Conservation (phyloP, 2,888 invertebrate species). For the Drosophila mulleri region DNA sequence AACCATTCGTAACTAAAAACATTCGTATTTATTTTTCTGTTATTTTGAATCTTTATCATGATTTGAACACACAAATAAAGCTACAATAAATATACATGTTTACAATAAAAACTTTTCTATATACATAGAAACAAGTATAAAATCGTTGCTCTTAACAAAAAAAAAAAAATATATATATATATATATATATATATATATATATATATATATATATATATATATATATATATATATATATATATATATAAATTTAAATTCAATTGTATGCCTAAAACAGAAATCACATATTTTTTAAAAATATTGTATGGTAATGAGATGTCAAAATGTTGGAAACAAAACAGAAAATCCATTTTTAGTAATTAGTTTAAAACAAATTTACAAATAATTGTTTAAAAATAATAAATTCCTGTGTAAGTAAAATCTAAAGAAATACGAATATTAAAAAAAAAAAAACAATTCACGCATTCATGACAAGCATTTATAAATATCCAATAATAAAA, state of each 20-base stretch:
- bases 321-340: conserved; percentile 78
- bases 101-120: conserved; percentile 42
- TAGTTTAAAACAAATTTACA: conserved; percentile 81
- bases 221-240: too few species aligned
- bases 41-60: conserved; percentile 37
- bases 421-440: conserved; percentile 3
- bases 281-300: conserved; percentile 81
- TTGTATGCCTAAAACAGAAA: conserved; percentile 71
- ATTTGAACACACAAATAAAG: conserved; percentile 47
- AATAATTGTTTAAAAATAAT: conserved; percentile 75
- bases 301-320: conserved; percentile 79
- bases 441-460: too few species aligned
- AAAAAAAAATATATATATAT: too few species aligned
- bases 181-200: too few species aligned
- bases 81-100: conserved; percentile 53
- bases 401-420: conserved; percentile 68
- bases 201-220: too few species aligned
- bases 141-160: conserved; percentile 55
- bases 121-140: conserved; percentile 37
- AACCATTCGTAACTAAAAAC: conserved; percentile 76
- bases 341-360: conserved; percentile 78
- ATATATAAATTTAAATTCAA: conserved; percentile 57
- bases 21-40: conserved; percentile 73
- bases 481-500: conserved; percentile 51
- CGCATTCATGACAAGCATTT: conserved; percentile 54